Percentiles rank a stretch among this genome's conserved stretches.
These are phyloP conservation scores for Aplysia californica DNA, from an alignment of 1,140 invertebrate genomes.

Conservation along the genomic window DNA sequence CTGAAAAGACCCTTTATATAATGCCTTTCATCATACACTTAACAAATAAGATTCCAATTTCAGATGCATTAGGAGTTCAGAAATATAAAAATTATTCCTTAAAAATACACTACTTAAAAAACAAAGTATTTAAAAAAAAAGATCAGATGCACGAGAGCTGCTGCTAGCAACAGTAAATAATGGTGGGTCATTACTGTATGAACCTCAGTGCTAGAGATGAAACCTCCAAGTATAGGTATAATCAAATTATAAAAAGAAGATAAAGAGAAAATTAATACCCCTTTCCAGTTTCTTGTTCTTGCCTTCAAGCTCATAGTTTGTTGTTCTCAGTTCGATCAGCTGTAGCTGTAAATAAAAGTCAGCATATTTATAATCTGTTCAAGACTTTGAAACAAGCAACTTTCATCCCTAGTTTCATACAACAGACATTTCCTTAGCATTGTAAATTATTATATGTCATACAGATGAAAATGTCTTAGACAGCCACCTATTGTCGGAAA, in stretches of 20 bases:
- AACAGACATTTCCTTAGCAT: neutral
- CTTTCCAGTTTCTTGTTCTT: constrained; percentile 64
- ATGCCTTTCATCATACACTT: too few species aligned
- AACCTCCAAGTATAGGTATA: too few species aligned
- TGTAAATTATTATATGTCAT: neutral
- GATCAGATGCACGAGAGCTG: too few species aligned
- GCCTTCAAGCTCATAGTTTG: constrained; percentile 69
- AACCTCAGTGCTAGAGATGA: too few species aligned
- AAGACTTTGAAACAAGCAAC: neutral
- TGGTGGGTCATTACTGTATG: too few species aligned
- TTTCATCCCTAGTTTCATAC: neutral
- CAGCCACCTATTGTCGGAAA: neutral
- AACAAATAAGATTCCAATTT: too few species aligned
- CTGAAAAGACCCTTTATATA: too few species aligned
- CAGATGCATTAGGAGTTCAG: too few species aligned
- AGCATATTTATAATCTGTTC: neutral
- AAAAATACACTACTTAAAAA: too few species aligned
- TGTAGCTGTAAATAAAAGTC: constrained; percentile 63
- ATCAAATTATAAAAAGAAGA: constrained; percentile 8
- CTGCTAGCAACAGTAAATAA: too few species aligned
- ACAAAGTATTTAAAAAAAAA: too few species aligned
- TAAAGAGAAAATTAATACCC: constrained; percentile 50
- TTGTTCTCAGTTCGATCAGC: constrained; percentile 68
- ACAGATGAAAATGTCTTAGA: neutral
- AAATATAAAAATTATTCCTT: too few species aligned